Percentiles rank a stretch among this genome's conserved stretches.
These are phyloP conservation scores for Forbesichthys agassizii DNA, from an alignment of 2,113 vertebrate species.

Conservation along the genomic window DNA sequence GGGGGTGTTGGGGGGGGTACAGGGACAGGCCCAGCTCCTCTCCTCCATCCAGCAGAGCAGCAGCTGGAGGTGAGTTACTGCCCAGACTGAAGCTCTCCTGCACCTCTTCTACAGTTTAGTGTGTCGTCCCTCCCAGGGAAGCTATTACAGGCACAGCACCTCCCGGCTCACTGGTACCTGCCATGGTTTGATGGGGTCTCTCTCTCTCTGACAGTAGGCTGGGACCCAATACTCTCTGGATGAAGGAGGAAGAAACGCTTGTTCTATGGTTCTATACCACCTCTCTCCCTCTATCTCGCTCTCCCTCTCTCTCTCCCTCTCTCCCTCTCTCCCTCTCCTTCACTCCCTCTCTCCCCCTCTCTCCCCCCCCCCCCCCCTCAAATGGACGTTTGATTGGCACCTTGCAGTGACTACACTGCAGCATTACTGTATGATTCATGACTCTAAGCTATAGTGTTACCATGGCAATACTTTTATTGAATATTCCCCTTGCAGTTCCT, in stretches of 20 bases:
- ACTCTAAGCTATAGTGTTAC: constrained; percentile 44
- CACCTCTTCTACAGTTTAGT: constrained; percentile 42
- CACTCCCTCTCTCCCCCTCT: no score
- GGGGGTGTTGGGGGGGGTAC: constrained; percentile 3
- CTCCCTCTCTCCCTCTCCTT: no score
- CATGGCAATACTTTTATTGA: constrained; percentile 32
- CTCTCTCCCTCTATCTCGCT: no score
- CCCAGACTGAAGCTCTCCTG: constrained; percentile 47
- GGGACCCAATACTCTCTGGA: background rate
- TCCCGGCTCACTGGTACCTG: constrained; percentile 41
- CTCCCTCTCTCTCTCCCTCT: no score
- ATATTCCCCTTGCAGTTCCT: constrained; percentile 11
- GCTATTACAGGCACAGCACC: constrained; percentile 40
- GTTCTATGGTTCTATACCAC: no score
- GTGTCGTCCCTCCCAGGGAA: constrained; percentile 31
- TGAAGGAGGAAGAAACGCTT: no score
- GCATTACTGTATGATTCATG: background rate
- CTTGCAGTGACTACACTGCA: no score
- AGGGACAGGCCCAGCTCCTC: background rate
- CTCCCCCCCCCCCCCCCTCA: no score
- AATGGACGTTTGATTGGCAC: constrained; percentile 4
- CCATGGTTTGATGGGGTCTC: constrained; percentile 31
- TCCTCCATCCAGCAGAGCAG: background rate
- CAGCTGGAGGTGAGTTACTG: constrained; percentile 53
- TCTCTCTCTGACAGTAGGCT: constrained; percentile 13